Conservation (phyloP, 2,113 vertebrate species). For the Mellivora capensis region DNA sequence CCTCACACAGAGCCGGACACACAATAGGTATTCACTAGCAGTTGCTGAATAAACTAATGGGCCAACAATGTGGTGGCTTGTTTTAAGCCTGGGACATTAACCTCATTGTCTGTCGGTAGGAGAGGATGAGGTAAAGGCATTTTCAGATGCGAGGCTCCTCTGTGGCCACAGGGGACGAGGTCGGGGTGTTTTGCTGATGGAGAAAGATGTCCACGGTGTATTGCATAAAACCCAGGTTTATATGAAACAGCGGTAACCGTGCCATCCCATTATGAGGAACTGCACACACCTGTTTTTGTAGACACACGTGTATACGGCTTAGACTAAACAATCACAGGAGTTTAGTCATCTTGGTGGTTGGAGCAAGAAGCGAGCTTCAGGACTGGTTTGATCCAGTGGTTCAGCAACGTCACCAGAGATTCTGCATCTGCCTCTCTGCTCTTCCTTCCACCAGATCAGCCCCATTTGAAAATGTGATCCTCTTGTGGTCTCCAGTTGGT, state of each 20-base stretch:
- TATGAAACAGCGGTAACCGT: too few species aligned
- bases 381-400: background rate
- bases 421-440: background rate
- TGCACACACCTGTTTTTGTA: background rate
- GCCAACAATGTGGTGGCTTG: background rate
- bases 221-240: background rate
- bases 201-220: background rate
- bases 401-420: background rate
- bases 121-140: background rate
- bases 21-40: background rate
- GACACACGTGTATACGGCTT: background rate
- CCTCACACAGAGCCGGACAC: background rate
- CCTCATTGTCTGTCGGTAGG: rapidly evolving
- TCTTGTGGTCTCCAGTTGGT: background rate
- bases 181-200: background rate
- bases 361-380: background rate
- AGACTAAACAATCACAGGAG: background rate
- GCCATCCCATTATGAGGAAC: rapidly evolving
- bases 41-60: background rate
- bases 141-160: background rate
- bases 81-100: background rate
- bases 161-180: background rate
- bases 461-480: background rate
- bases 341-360: background rate
- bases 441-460: background rate